Evolutionary conservation across 2,888 invertebrate species (phyloP).

Genomic region (Cetonia aurata): DNA sequence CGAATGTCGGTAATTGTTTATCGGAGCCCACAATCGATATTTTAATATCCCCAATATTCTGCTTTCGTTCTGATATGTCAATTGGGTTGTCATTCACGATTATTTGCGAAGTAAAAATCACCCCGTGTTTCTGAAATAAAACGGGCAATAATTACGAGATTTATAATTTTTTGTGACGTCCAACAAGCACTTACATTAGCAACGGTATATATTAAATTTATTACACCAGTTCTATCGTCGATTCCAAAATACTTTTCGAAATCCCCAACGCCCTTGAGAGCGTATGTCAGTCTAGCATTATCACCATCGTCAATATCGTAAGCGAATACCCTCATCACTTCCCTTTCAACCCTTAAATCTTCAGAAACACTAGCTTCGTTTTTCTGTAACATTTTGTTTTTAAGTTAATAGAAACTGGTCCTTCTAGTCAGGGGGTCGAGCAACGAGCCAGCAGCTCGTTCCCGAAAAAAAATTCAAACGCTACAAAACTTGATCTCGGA

Average conservation of each 20-base stretch:
- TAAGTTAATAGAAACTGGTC: too few species aligned
- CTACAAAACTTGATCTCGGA: too few species aligned
- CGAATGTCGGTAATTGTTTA: slow-evolving; percentile 85
- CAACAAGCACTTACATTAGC: slow-evolving; percentile 53
- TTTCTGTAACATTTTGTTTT: slow-evolving; percentile 62
- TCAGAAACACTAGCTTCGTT: slow-evolving; percentile 85
- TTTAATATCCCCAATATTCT: slow-evolving; percentile 81
- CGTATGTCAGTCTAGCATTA: slow-evolving; percentile 88
- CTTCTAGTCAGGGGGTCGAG: too few species aligned
- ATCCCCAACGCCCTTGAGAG: slow-evolving; percentile 67
- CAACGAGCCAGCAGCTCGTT: too few species aligned
- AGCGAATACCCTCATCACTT: slow-evolving; percentile 91
- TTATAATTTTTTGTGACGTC: too few species aligned
- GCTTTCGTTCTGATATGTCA: slow-evolving; percentile 75
- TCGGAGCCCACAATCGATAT: slow-evolving; percentile 90
- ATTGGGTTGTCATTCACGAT: slow-evolving; percentile 84
- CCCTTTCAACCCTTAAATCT: slow-evolving; percentile 78
- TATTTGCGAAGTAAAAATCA: slow-evolving; percentile 78
- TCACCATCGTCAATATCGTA: slow-evolving; percentile 93
- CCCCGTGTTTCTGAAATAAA: slow-evolving; percentile 69
- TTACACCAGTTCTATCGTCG: slow-evolving; percentile 85
- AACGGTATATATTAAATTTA: slow-evolving; percentile 65
- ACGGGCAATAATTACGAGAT: too few species aligned
- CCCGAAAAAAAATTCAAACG: too few species aligned
- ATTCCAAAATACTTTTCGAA: slow-evolving; percentile 81